Base-by-base conservation (phyloP, 2,113 vertebrate genomes). In the Scytalopus superciliaris region DNA sequence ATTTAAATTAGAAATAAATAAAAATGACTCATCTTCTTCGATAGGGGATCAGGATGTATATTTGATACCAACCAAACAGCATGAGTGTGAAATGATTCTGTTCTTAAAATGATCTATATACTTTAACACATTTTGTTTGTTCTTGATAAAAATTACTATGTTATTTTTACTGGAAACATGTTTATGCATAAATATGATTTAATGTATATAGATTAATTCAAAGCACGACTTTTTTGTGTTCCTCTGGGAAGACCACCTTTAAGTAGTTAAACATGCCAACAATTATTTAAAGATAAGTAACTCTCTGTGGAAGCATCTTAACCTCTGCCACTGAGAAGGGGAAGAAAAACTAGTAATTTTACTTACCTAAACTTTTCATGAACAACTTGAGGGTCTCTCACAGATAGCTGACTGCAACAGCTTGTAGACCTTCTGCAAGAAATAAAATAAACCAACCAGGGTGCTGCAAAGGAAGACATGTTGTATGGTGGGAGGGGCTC, bases 391-490 rank as follows among this genome's bases (percentile, higher is more conserved):
- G 50, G 60, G 93, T 75, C 22, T 97, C 95, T 42, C 25, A 45
- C 40, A 84, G 60, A 94, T 31, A 95, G 60, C 42, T 72, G 95
- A 63, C 56, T 93, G 30, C 73, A 96, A 94, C 86, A 96, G 89
- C 79, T 94, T 96, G 88, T 52, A 87, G 88, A 92, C 19, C 60
- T 95, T 91, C 92, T 95, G 87, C 53, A 96, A 79, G 74, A 94
- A 94, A 94, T 95, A 95, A 97, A 97, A 96, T 85, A 96, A 97
- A 93, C 68, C 56, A 97, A 53, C 62, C 9, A 69, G 92, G 50
- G 57, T 93, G 53, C 30, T 96, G 19, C 97, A 96, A 96, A 96
- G 47, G 57, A 52, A 27, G 17, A 91, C 44, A 70, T 76, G 19
- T 37, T 93, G 12, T 50, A 63, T 35, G 16, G 60, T 19, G 18